Percentiles rank a stretch among this genome's conserved stretches.
phyloP scores from a whole-genome alignment of 2,113 vertebrate genomes.

The Tetrao urogallus region DNA sequence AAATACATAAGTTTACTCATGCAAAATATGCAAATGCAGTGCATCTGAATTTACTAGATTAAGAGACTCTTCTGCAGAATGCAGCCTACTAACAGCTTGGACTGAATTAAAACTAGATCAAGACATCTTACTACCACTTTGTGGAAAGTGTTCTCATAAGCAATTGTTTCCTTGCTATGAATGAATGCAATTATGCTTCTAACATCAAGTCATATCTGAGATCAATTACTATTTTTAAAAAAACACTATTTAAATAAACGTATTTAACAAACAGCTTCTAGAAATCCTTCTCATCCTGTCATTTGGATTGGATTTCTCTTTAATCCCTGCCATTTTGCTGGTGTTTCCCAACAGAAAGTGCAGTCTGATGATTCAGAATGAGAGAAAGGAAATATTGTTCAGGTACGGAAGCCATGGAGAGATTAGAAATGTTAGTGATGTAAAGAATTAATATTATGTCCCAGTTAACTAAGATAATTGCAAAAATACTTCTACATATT shows the following conservation, averaged over 20 bases:
- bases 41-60: neutral
- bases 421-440: neutral
- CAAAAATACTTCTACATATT: neutral
- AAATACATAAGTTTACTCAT: neutral
- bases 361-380: neutral
- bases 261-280: neutral
- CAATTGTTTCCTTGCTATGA: neutral
- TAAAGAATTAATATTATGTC: neutral
- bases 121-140: neutral
- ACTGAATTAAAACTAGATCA: neutral
- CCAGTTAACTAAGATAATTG: neutral
- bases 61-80: neutral
- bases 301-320: neutral
- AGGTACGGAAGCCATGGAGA: neutral
- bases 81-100: neutral
- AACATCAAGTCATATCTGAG: neutral
- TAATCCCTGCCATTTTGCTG: neutral
- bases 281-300: neutral
- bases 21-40: neutral
- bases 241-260: neutral
- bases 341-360: neutral
- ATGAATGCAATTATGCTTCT: neutral
- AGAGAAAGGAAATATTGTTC: neutral
- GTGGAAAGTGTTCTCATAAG: neutral
- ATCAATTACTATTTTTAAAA: neutral